phyloP scores from a whole-genome alignment of 2,113 vertebrate species.

The Pterocles orientalis region DNA sequence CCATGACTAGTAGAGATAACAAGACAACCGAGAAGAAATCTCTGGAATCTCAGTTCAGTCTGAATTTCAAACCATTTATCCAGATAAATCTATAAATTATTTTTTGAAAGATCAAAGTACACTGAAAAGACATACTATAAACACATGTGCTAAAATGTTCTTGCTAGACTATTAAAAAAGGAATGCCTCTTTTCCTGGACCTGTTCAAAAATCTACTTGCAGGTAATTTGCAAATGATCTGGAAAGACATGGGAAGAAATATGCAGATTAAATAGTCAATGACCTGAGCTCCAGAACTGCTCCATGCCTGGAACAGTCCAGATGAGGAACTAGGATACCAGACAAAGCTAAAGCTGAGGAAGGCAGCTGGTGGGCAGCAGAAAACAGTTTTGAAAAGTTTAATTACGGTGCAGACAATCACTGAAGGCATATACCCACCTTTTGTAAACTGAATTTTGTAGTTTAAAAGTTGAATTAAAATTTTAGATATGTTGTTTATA shows the following conservation, averaged over 20 bases:
- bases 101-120: background rate
- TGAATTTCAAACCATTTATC: background rate
- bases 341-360: background rate
- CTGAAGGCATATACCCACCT: background rate
- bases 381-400: background rate
- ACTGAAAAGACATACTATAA: background rate
- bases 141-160: background rate
- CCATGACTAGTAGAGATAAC: background rate
- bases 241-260: background rate
- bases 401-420: background rate
- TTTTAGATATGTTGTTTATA: background rate
- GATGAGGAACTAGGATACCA: background rate
- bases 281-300: background rate
- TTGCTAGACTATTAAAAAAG: background rate
- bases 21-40: background rate
- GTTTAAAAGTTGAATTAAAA: background rate
- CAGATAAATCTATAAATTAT: background rate
- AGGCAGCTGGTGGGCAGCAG: background rate
- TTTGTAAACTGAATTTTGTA: background rate
- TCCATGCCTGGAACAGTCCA: background rate
- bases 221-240: background rate
- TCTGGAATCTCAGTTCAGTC: background rate
- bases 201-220: background rate
- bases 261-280: background rate
- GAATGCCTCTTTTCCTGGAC: background rate